Percentiles rank a stretch among this genome's conserved stretches.
These are phyloP conservation scores for Chrysoperla carnea DNA, from an alignment of 1,140 invertebrate genomes.

Conservation along the genomic window DNA sequence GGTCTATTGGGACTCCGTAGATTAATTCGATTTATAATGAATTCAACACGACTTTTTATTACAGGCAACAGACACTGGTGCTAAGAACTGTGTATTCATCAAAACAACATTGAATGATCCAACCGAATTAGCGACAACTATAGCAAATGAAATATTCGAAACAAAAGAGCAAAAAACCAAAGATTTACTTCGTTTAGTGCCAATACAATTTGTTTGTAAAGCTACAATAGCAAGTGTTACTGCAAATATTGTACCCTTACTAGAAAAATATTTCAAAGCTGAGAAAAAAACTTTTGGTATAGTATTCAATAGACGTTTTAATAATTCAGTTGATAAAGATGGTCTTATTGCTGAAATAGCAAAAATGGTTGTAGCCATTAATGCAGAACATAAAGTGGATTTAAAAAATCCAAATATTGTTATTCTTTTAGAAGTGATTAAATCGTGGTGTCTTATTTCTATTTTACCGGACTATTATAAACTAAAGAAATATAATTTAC, in stretches of 20 bases:
- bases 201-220: conserved; percentile 64
- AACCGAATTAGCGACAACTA: conserved; percentile 41
- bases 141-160: conserved; percentile 50
- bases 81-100: conserved; percentile 73
- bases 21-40: no score
- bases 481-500: conserved; percentile 51
- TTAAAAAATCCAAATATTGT: conserved; percentile 57
- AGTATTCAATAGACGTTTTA: conserved; percentile 64
- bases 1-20: no score
- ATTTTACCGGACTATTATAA: conserved; percentile 46
- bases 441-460: conserved; percentile 40
- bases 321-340: conserved; percentile 48
- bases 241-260: conserved; percentile 38
- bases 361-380: conserved; percentile 42
- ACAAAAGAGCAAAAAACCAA: conserved; percentile 49
- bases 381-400: conserved; percentile 53
- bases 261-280: conserved; percentile 56
- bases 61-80: conserved; percentile 52
- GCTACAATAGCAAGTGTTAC: conserved; percentile 57
- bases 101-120: conserved; percentile 55
- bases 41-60: no score
- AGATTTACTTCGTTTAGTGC: conserved; percentile 59
- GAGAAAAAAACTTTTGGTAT: conserved; percentile 57
- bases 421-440: conserved; percentile 62
- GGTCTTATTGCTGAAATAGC: conserved; percentile 53